phyloP scores from a whole-genome alignment of 2,888 invertebrate genomes.

The Philopedon plagiatum region DNA sequence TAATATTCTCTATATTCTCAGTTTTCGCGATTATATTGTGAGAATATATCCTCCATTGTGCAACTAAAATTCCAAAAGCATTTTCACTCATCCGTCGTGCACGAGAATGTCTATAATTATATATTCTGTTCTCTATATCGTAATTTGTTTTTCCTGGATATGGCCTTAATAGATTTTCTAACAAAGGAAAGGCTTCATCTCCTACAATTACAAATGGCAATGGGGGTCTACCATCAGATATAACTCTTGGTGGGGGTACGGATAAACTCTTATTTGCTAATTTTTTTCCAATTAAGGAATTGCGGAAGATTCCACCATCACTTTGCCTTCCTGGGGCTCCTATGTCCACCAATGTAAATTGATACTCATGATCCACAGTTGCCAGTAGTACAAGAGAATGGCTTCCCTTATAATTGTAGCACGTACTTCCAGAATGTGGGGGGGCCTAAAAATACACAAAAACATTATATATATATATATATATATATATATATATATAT shows the following conservation, averaged over 20 bases:
- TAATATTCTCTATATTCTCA: too few relatives aligned
- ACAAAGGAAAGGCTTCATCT: slow-evolving; percentile 25
- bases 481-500: too few relatives aligned
- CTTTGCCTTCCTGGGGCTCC: slow-evolving; percentile 23
- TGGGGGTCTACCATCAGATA: slow-evolving; percentile 23
- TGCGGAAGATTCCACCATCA: slow-evolving; percentile 28
- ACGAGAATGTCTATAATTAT: slow-evolving; percentile 23
- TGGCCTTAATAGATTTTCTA: slow-evolving; percentile 28
- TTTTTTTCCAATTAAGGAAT: slow-evolving; percentile 5
- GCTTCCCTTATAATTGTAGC: slow-evolving; percentile 25
- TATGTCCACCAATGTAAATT: slow-evolving; percentile 21
- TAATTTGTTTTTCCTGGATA: slow-evolving; percentile 12
- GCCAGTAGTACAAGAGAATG: slow-evolving; percentile 25
- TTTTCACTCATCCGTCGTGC: slow-evolving; percentile 16
- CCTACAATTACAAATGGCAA: slow-evolving; percentile 28
- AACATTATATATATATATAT: not conserved
- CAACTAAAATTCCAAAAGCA: slow-evolving; percentile 20
- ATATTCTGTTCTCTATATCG: slow-evolving; percentile 18
- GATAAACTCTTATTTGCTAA: slow-evolving; percentile 3
- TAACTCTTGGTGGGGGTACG: slow-evolving; percentile 14
- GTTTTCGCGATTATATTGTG: too few relatives aligned
- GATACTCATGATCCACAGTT: slow-evolving; percentile 3
- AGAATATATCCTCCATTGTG: too few relatives aligned
- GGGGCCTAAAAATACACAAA: slow-evolving; percentile 14
- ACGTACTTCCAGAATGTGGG: slow-evolving; percentile 24